Percentiles rank a stretch among this genome's conserved stretches.
These are phyloP conservation scores for Hoplodrina blanda DNA, from an alignment of 2,888 invertebrate species.

Conservation along the genomic window DNA sequence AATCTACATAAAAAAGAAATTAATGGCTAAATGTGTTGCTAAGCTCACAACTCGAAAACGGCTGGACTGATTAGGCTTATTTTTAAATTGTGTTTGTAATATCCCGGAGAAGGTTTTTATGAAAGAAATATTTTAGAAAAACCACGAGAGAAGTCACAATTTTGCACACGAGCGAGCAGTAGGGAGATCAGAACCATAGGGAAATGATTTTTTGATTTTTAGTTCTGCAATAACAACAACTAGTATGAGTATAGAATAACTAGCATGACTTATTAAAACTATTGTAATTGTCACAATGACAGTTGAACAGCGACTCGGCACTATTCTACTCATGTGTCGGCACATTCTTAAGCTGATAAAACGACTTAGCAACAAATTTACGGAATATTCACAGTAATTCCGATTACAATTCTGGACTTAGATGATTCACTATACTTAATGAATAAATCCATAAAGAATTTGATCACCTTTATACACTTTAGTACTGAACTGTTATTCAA, in stretches of 20 bases:
- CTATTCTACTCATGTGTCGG: too few species aligned
- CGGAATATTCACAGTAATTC: not conserved
- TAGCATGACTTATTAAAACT: not conserved
- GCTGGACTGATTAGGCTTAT: too few species aligned
- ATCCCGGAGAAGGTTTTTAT: too few species aligned
- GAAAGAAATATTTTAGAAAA: too few species aligned
- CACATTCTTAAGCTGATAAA: not conserved
- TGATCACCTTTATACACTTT: not conserved
- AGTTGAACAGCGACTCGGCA: slow-evolving; percentile 1
- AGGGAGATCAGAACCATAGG: too few species aligned
- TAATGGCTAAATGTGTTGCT: too few species aligned
- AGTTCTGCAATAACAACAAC: not conserved
- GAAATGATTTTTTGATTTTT: not conserved
- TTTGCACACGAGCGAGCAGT: too few species aligned
- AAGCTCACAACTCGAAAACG: too few species aligned
- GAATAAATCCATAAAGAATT: slow-evolving; percentile 8
- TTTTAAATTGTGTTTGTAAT: too few species aligned
- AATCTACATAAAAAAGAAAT: too few species aligned
- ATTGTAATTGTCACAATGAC: not conserved
- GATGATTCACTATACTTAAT: not conserved
- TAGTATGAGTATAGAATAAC: too few species aligned
- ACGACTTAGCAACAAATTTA: slow-evolving; percentile 1
- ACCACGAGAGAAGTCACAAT: too few species aligned
- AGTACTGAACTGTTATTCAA: not conserved
- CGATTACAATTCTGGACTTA: not conserved